phyloP scores from a whole-genome alignment of 2,113 vertebrate genomes.

The Alouatta palliata region DNA sequence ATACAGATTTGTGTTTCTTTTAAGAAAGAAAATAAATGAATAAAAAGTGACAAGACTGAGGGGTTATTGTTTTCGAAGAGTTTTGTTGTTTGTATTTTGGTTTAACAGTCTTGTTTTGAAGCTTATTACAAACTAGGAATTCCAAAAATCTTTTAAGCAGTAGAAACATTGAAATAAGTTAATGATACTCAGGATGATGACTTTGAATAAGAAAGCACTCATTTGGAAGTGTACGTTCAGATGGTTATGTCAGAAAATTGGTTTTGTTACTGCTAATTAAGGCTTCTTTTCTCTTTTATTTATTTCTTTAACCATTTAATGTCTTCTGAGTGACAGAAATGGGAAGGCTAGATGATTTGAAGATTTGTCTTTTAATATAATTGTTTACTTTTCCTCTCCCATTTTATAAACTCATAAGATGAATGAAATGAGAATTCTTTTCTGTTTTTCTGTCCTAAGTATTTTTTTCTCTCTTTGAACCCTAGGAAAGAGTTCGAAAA shows the following conservation, averaged over 20 bases:
- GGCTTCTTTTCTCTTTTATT: neutral
- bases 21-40: neutral
- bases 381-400: neutral
- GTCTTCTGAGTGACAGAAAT: constrained; percentile 48
- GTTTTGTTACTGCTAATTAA: constrained; percentile 45
- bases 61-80: constrained; percentile 45
- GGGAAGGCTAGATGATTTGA: neutral
- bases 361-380: neutral
- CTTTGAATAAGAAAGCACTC: constrained; percentile 29
- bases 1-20: neutral
- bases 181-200: neutral
- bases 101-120: constrained; percentile 44
- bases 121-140: constrained; percentile 33
- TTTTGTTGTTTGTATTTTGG: constrained; percentile 52
- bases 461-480: constrained; percentile 25
- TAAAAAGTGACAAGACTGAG: neutral
- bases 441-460: neutral
- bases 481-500: neutral
- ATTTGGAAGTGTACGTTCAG: neutral
- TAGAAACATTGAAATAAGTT: constrained; percentile 20
- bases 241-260: neutral
- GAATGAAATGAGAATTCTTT: constrained; percentile 27
- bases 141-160: constrained; percentile 14
- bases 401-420: constrained; percentile 13
- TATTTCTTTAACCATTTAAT: neutral